Conservation (phyloP, 2,888 invertebrate species). For the Diploptera punctata region DNA sequence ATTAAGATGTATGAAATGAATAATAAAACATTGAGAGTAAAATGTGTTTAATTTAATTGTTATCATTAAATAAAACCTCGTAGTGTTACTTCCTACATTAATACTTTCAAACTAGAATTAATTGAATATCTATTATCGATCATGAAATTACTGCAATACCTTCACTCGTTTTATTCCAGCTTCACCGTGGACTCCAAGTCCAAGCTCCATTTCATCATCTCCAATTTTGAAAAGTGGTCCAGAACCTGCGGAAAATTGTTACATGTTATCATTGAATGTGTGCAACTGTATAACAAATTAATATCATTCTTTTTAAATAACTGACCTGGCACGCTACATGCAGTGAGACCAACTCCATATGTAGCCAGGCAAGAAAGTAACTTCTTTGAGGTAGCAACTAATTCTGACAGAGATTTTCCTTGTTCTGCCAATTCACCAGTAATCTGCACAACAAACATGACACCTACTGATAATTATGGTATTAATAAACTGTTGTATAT, state of each 20-base stretch:
- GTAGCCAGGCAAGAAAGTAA: slow-evolving; percentile 67
- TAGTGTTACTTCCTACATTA: no score
- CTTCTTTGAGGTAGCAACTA: slow-evolving; percentile 54
- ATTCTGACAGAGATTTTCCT: slow-evolving; percentile 63
- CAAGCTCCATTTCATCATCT: slow-evolving; percentile 60
- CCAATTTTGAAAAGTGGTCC: slow-evolving; percentile 53
- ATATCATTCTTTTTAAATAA: slow-evolving; percentile 45
- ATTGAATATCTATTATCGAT: no score
- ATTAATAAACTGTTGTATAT: no score
- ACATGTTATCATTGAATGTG: no score
- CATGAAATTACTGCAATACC: slow-evolving; percentile 47
- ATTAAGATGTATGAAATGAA: no score
- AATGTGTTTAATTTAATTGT: background rate
- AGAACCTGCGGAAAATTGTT: slow-evolving; percentile 33
- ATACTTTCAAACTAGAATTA: no score
- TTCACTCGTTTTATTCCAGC: slow-evolving; percentile 61
- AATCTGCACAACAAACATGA: slow-evolving; percentile 71
- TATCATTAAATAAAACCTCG: no score
- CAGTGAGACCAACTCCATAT: slow-evolving; percentile 70
- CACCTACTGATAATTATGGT: no score
- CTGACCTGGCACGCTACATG: slow-evolving; percentile 71
- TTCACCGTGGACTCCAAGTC: slow-evolving; percentile 63
- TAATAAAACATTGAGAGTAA: slow-evolving; percentile 13
- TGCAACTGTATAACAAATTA: no score
- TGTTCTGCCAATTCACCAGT: slow-evolving; percentile 77